phyloP scores from a whole-genome alignment of 2,888 invertebrate genomes.

The Agrotis clavis region DNA sequence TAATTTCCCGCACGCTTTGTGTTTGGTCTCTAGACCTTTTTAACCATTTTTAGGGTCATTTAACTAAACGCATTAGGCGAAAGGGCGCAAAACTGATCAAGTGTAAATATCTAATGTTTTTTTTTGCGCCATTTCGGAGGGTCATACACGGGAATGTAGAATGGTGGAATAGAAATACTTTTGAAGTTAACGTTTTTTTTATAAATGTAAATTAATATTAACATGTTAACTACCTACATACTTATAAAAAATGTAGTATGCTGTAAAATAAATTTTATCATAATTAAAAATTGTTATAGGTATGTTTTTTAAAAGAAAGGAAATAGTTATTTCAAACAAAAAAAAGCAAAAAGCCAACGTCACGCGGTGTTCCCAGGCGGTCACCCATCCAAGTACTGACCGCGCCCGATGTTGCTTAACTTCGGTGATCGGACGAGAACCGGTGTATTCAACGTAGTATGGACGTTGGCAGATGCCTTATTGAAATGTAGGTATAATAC shows the following conservation, averaged over 20 bases:
- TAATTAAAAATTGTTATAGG: no score
- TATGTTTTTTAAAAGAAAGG: no score
- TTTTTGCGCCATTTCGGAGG: conserved; percentile 76
- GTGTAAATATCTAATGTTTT: conserved; percentile 88
- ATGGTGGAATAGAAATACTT: conserved; percentile 42
- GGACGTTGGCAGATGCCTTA: background rate
- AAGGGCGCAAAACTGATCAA: conserved; percentile 87
- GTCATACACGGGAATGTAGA: conserved; percentile 60
- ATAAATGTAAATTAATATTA: background rate
- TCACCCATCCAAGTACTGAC: conserved; percentile 89
- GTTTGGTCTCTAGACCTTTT: conserved; percentile 70
- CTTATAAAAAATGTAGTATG: no score
- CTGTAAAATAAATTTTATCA: no score
- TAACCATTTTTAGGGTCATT: conserved; percentile 85
- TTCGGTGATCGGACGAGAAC: conserved; percentile 66
- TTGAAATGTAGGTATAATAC: background rate
- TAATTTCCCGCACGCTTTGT: conserved; percentile 53
- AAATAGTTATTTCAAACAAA: no score
- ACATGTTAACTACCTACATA: no score
- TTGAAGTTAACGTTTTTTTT: background rate
- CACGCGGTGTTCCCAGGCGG: conserved; percentile 86
- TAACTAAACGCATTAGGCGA: conserved; percentile 85
- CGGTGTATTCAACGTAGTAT: conserved; percentile 81
- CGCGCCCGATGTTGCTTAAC: conserved; percentile 82
- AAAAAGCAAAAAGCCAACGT: conserved; percentile 70